Percentiles rank a stretch among this genome's conserved stretches.
phyloP scores from a whole-genome alignment of 1,140 invertebrate species.

The Dendrolimus kikuchii region DNA sequence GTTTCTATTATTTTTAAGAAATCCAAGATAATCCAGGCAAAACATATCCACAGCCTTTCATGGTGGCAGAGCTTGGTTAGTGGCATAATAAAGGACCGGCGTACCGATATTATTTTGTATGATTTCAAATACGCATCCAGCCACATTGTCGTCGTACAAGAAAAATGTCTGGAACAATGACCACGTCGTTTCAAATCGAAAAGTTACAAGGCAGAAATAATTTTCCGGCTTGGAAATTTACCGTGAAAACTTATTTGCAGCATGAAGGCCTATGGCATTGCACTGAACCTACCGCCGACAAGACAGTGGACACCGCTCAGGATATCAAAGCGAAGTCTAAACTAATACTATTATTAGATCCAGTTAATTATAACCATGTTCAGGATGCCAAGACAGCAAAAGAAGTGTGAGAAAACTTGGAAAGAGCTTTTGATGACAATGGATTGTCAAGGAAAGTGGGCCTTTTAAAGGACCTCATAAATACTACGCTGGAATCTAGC shows the following conservation, averaged over 20 bases:
- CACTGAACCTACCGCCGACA: neutral
- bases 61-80: slow-evolving; percentile 5
- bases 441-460: slow-evolving; percentile 25
- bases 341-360: slow-evolving; percentile 12
- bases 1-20: too few relatives aligned
- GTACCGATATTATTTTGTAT: slow-evolving; percentile 8
- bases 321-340: slow-evolving; percentile 15
- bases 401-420: slow-evolving; percentile 23
- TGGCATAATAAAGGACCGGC: neutral
- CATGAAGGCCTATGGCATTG: slow-evolving; percentile 15
- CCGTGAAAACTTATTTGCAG: slow-evolving; percentile 17
- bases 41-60: too few relatives aligned
- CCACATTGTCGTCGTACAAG: too few relatives aligned
- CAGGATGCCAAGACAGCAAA: slow-evolving; percentile 23
- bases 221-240: slow-evolving; percentile 22
- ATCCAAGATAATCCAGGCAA: too few relatives aligned
- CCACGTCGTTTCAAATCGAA: too few relatives aligned
- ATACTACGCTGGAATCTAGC: slow-evolving; percentile 19
- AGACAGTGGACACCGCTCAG: neutral
- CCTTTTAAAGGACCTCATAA: slow-evolving; percentile 22
- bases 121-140: too few relatives aligned
- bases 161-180: too few relatives aligned
- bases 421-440: slow-evolving; percentile 32
- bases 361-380: slow-evolving; percentile 17
- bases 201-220: slow-evolving; percentile 19